phyloP scores from a whole-genome alignment of 2,113 vertebrate genomes.

The Ictidomys tridecemlineatus region DNA sequence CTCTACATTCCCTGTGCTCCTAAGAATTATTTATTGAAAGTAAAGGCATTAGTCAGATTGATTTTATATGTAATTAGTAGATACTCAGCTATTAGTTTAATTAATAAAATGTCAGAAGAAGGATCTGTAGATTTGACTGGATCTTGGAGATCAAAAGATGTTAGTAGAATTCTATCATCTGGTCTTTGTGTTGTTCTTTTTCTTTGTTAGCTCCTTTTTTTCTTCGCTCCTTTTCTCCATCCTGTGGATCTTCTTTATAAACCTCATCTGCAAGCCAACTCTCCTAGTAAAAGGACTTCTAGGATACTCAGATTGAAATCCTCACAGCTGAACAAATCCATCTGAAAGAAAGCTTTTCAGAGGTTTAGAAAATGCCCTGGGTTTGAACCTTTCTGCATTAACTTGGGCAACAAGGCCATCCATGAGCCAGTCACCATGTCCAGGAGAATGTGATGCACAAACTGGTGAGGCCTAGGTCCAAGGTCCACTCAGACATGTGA shows the following conservation, averaged over 20 bases:
- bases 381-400: not conserved
- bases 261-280: not conserved
- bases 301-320: not conserved
- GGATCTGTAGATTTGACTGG: not conserved
- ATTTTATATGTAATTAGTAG: not conserved
- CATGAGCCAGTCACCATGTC: not conserved
- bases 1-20: not conserved
- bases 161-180: not conserved
- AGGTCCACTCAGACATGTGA: not conserved
- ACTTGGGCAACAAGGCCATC: not conserved
- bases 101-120: not conserved
- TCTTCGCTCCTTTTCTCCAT: not conserved
- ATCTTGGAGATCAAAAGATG: not conserved
- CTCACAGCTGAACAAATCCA: not conserved
- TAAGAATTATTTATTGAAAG: constrained; percentile 30
- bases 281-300: not conserved
- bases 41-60: not conserved
- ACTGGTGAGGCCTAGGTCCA: not conserved
- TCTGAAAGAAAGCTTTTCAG: constrained; percentile 21
- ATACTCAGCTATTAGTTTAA: not conserved
- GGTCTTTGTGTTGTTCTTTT: not conserved
- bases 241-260: not conserved
- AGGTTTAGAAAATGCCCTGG: not conserved
- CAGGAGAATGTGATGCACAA: not conserved
- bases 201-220: not conserved